Evolutionary conservation across 2,888 invertebrate species (phyloP).

Genomic region (Aquatica leii): DNA sequence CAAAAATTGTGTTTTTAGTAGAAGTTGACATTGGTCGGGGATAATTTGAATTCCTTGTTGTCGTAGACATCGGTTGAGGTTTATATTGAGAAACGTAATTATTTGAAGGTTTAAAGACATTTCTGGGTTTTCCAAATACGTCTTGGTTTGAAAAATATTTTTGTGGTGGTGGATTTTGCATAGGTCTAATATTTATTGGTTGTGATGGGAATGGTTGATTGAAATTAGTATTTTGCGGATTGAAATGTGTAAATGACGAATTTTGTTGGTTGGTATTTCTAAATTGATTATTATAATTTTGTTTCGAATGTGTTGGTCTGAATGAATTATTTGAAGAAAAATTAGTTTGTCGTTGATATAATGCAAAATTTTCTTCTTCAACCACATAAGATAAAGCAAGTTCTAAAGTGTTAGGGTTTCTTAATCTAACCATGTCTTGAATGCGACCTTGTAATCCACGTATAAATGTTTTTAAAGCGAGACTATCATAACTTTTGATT

Average conservation of each 20-base stretch:
- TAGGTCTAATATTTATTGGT: constrained; percentile 1
- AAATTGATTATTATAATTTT: constrained; percentile 5
- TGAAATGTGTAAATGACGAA: neutral
- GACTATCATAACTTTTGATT: neutral
- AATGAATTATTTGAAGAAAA: neutral
- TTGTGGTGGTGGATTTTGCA: neutral
- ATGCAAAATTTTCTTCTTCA: constrained; percentile 23
- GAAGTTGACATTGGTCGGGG: too few species aligned
- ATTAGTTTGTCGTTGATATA: constrained; percentile 5
- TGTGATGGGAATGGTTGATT: constrained; percentile 4
- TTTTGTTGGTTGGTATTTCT: neutral
- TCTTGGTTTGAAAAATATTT: neutral
- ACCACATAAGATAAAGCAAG: constrained; percentile 25
- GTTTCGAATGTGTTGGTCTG: neutral
- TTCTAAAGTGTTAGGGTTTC: constrained; percentile 33
- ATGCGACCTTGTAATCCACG: too few species aligned
- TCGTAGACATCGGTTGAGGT: neutral
- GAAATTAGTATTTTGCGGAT: neutral
- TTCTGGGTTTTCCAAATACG: neutral
- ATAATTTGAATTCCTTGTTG: neutral
- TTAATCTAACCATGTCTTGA: constrained; percentile 32
- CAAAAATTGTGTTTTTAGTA: neutral
- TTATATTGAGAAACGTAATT: neutral
- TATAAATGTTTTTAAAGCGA: neutral
- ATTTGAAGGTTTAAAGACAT: constrained; percentile 2